Evolutionary conservation across 2,888 invertebrate genomes (phyloP).

Genomic region (Lagria hirta): DNA sequence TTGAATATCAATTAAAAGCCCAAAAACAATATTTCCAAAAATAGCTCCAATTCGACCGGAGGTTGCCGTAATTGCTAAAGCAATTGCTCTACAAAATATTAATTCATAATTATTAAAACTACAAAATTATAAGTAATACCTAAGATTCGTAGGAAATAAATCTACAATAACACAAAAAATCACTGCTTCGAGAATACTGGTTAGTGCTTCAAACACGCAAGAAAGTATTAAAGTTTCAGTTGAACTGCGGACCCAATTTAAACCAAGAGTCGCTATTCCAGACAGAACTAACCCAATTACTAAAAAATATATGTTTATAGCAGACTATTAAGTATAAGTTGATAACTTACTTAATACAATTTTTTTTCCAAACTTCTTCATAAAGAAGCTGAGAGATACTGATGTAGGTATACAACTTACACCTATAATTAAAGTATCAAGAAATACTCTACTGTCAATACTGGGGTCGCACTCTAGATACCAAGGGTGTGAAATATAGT

Average conservation of each 20-base stretch:
- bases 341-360: constrained; percentile 57
- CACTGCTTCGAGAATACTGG: constrained; percentile 63
- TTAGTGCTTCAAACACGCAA: constrained; percentile 62
- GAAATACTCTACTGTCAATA: constrained; percentile 57
- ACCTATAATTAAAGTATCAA: constrained; percentile 61
- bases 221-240: constrained; percentile 60
- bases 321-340: constrained; percentile 2
- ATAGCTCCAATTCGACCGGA: constrained; percentile 62
- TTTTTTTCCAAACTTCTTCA: constrained; percentile 62
- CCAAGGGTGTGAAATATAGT: constrained; percentile 6
- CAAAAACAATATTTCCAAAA: constrained; percentile 62
- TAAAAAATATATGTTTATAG: constrained; percentile 43
- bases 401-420: constrained; percentile 62
- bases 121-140: constrained; percentile 33
- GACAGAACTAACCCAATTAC: constrained; percentile 61
- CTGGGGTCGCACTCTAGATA: constrained; percentile 45
- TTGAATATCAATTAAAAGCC: constrained; percentile 60
- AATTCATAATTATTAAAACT: neutral
- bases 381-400: constrained; percentile 59
- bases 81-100: constrained; percentile 57
- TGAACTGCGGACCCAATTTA: constrained; percentile 60
- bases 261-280: constrained; percentile 58
- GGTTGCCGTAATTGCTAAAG: constrained; percentile 63
- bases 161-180: constrained; percentile 64
- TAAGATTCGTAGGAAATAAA: constrained; percentile 53